Evolutionary conservation across 2,797 vertebrate genomes (phyloP).

Genomic region (Eleutherodactylus coqui): DNA sequence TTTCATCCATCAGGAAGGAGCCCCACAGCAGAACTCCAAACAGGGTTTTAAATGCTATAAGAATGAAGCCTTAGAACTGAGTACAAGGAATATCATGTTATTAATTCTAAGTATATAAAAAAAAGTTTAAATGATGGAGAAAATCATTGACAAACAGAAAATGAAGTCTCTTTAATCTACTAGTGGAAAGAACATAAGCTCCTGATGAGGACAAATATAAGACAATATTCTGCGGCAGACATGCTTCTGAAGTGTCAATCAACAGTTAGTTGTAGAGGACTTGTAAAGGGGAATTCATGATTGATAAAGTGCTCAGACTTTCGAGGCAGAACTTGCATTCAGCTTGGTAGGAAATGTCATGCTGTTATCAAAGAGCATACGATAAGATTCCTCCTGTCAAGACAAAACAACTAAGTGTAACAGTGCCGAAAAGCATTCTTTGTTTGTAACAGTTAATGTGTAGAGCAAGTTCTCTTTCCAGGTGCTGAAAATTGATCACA

Average conservation of each 20-base stretch:
- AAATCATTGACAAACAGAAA: slow-evolving; percentile 14
- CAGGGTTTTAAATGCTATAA: too few relatives aligned
- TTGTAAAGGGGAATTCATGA: slow-evolving; percentile 54
- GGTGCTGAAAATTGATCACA: slow-evolving; percentile 54
- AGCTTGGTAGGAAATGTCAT: slow-evolving; percentile 52
- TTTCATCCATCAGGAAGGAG: too few relatives aligned
- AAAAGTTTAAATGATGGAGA: not conserved
- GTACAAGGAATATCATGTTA: not conserved
- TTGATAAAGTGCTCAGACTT: slow-evolving; percentile 53
- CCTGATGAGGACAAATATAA: slow-evolving; percentile 51
- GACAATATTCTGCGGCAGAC: slow-evolving; percentile 36
- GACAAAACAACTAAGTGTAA: slow-evolving; percentile 56
- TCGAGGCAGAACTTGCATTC: slow-evolving; percentile 55
- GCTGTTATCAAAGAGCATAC: slow-evolving; percentile 58
- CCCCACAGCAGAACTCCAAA: too few relatives aligned
- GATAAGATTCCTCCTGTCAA: slow-evolving; percentile 49
- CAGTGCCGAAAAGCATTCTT: slow-evolving; percentile 34
- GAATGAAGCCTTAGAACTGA: too few relatives aligned
- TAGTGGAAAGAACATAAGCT: slow-evolving; percentile 18
- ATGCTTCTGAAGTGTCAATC: slow-evolving; percentile 59
- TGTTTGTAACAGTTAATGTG: slow-evolving; percentile 37
- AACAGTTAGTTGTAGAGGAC: slow-evolving; percentile 47
- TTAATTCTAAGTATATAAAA: not conserved
- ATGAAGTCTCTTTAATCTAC: slow-evolving; percentile 49
- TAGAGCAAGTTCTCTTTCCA: slow-evolving; percentile 34